Percentiles rank a stretch among this genome's conserved stretches.
These are phyloP conservation scores for Zaprionus lachaisei DNA, from an alignment of 1,140 invertebrate species.

Conservation along the genomic window DNA sequence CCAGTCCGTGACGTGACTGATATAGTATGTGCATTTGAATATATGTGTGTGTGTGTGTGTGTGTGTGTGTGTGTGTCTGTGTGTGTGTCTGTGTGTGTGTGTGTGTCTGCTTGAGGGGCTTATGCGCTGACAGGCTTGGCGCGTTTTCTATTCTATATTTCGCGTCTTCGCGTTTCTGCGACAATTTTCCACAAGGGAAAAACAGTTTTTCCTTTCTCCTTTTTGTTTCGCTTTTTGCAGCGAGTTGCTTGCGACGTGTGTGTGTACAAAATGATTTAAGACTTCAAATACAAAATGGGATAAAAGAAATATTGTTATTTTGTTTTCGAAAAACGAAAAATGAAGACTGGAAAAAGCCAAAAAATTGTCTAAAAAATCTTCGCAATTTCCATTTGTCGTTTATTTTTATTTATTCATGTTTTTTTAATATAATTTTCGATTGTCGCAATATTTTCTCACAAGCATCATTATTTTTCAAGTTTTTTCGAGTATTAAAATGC, in stretches of 20 bases:
- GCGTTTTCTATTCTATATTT: background rate
- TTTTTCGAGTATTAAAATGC: background rate
- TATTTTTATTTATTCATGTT: background rate
- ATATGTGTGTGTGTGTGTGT: background rate
- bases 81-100: background rate
- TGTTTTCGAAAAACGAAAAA: background rate
- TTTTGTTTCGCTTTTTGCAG: background rate
- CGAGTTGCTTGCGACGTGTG: background rate
- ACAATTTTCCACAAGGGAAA: background rate
- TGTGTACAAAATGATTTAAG: slow-evolving; percentile 4
- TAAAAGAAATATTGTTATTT: background rate
- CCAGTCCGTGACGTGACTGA: slow-evolving; percentile 26
- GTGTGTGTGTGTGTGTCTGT: background rate
- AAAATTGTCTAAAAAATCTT: background rate
- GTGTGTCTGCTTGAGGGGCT: background rate
- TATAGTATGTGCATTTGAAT: background rate
- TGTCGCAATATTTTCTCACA: background rate
- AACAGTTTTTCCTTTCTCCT: background rate
- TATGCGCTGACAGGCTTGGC: slow-evolving; percentile 3
- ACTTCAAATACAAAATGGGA: background rate
- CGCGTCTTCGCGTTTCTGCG: background rate
- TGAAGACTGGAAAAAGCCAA: background rate
- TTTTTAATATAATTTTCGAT: background rate
- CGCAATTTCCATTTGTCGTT: background rate
- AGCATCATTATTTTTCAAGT: background rate